Percentiles rank a stretch among this genome's conserved stretches.
Conservation (phyloP, 1,140 invertebrate species). For the Gonioctena quinquepunctata region DNA sequence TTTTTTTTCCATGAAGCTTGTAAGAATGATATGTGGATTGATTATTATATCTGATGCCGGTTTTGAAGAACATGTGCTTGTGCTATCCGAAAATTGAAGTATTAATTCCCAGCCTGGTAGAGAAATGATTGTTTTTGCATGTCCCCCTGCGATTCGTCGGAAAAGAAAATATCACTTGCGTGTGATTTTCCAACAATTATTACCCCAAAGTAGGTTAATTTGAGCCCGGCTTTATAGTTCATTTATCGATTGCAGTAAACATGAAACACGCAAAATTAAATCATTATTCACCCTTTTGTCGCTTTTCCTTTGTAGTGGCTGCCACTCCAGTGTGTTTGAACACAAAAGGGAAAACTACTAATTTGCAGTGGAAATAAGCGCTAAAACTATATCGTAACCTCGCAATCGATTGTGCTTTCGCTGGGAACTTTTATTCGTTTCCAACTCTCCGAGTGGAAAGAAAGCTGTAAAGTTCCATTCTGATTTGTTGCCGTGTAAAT, state of each 20-base stretch:
- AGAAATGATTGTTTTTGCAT: too few relatives aligned
- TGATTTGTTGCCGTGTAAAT: background rate
- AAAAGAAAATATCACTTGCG: conserved; percentile 1
- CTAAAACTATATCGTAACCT: background rate
- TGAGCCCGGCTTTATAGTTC: conserved; percentile 4
- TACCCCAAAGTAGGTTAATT: conserved; percentile 20
- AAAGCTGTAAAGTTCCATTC: background rate
- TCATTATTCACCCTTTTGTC: conserved; percentile 19
- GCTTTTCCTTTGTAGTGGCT: conserved; percentile 6
- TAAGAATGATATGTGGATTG: too few relatives aligned
- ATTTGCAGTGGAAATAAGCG: background rate
- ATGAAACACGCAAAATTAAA: conserved; percentile 17
- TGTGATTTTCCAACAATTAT: conserved; percentile 21
- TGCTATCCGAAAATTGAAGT: too few relatives aligned
- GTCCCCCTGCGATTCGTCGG: background rate
- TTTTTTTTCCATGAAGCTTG: too few relatives aligned
- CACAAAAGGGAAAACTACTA: background rate
- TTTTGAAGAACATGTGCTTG: too few relatives aligned
- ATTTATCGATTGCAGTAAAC: conserved; percentile 9
- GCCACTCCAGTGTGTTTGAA: background rate
- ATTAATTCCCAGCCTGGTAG: too few relatives aligned
- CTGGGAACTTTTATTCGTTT: background rate
- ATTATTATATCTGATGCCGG: too few relatives aligned
- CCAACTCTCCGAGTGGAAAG: background rate
- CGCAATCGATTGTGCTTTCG: background rate